Conservation (phyloP, 2,888 invertebrate species). For the Eumerus sabulonum region DNA sequence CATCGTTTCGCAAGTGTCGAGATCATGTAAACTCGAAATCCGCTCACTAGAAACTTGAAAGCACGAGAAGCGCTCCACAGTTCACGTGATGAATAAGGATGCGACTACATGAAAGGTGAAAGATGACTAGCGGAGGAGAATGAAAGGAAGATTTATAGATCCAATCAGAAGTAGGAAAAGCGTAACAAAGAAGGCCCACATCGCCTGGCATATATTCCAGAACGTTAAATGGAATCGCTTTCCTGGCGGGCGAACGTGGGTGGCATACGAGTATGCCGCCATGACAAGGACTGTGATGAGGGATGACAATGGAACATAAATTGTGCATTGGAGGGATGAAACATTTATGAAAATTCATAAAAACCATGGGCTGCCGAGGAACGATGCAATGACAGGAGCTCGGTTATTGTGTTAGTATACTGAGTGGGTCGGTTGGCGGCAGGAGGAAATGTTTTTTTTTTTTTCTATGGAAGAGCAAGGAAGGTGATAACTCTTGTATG, state of each 20-base stretch:
- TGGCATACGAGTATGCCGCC: conserved; percentile 40
- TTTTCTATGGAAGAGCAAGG: conserved; percentile 43
- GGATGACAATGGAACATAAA: conserved; percentile 5
- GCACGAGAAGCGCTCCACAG: too few relatives aligned
- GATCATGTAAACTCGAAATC: too few relatives aligned
- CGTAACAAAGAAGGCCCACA: conserved; percentile 7
- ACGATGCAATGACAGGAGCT: too few relatives aligned
- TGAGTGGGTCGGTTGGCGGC: conserved; percentile 13
- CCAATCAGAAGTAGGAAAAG: conserved; percentile 37
- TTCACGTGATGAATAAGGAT: not conserved
- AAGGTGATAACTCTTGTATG: too few relatives aligned
- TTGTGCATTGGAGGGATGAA: conserved; percentile 42
- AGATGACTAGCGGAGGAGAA: not conserved
- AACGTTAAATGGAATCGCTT: conserved; percentile 32
- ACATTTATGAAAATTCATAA: conserved; percentile 40
- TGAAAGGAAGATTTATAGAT: conserved; percentile 43
- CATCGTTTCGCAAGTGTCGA: too few relatives aligned
- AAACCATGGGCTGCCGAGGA: conserved; percentile 8
- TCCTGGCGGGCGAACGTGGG: not conserved
- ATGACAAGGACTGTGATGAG: conserved; percentile 34
- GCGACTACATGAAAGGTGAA: not conserved
- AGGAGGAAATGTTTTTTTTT: conserved; percentile 34
- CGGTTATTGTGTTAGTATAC: too few relatives aligned
- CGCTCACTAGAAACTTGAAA: too few relatives aligned
- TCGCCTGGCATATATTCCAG: conserved; percentile 46